Conservation (phyloP, 1,140 invertebrate species). For the Ptiloglossa arizonensis region DNA sequence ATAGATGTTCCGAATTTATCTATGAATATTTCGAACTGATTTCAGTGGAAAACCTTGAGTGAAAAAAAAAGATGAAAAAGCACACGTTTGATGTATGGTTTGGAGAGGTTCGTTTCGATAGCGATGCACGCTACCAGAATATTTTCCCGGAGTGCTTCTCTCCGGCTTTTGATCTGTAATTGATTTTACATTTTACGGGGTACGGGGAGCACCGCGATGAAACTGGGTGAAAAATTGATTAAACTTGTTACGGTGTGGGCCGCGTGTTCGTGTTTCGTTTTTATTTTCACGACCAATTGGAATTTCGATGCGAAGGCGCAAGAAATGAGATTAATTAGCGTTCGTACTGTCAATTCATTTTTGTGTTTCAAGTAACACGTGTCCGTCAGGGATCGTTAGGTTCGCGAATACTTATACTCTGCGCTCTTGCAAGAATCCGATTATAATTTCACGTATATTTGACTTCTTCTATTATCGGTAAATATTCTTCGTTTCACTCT, state of each 20-base stretch:
- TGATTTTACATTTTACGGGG: constrained; percentile 34
- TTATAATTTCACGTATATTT: too few relatives aligned
- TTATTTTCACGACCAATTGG: background rate
- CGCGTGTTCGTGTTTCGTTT: background rate
- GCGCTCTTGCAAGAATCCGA: background rate
- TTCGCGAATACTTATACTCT: too few relatives aligned
- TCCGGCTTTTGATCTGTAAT: constrained; percentile 16
- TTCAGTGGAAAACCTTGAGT: background rate
- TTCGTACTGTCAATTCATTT: background rate
- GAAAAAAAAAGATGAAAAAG: background rate
- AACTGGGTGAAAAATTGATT: constrained; percentile 38
- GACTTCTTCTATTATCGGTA: too few relatives aligned
- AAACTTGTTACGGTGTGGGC: constrained; percentile 15
- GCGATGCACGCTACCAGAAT: background rate
- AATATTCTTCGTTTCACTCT: too few relatives aligned
- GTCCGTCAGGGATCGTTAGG: too few relatives aligned
- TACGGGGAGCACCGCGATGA: background rate
- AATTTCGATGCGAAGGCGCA: background rate
- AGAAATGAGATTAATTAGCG: background rate
- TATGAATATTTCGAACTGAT: background rate
- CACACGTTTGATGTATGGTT: background rate
- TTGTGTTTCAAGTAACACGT: too few relatives aligned
- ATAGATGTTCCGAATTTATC: background rate
- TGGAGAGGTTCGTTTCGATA: background rate
- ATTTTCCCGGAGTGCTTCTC: background rate